Percentiles rank a stretch among this genome's conserved stretches.
Conservation (phyloP, 2,888 invertebrate species). For the Mongoloraphidia duomilia region DNA sequence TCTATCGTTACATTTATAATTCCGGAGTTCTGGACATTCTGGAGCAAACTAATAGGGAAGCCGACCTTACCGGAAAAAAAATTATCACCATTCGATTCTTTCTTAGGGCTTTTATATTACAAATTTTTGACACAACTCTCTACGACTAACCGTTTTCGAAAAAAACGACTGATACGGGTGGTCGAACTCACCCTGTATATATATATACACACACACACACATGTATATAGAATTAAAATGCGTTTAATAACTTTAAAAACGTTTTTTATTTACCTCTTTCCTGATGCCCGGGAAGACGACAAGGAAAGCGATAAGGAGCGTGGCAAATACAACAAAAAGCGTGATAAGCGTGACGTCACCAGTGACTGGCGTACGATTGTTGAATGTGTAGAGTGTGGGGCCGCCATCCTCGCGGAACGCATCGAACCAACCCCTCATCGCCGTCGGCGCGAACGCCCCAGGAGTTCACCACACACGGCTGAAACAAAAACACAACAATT, state of each 20-base stretch:
- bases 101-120: too few relatives aligned
- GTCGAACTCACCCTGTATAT: too few relatives aligned
- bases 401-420: conserved; percentile 94
- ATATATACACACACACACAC: too few relatives aligned
- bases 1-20: too few relatives aligned
- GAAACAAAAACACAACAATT: conserved; percentile 2
- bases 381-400: conserved; percentile 88
- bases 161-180: too few relatives aligned
- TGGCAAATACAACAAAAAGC: conserved; percentile 74
- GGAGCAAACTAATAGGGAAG: too few relatives aligned
- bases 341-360: conserved; percentile 83
- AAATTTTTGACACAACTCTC: too few relatives aligned
- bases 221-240: too few relatives aligned
- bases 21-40: too few relatives aligned
- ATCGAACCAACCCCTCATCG: conserved; percentile 93
- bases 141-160: too few relatives aligned
- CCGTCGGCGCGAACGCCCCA: conserved; percentile 26
- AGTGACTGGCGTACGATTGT: conserved; percentile 89
- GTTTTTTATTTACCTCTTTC: conserved; percentile 56
- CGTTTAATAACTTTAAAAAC: background rate
- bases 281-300: conserved; percentile 91
- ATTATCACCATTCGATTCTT: too few relatives aligned
- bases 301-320: conserved; percentile 86
- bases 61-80: too few relatives aligned
- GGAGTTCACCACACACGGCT: conserved; percentile 9